A percentile compares a stretch with the other conserved stretches of the same genome.
Evolutionary conservation across 2,888 invertebrate genomes (phyloP).

Genomic region (Rhingia rostrata): DNA sequence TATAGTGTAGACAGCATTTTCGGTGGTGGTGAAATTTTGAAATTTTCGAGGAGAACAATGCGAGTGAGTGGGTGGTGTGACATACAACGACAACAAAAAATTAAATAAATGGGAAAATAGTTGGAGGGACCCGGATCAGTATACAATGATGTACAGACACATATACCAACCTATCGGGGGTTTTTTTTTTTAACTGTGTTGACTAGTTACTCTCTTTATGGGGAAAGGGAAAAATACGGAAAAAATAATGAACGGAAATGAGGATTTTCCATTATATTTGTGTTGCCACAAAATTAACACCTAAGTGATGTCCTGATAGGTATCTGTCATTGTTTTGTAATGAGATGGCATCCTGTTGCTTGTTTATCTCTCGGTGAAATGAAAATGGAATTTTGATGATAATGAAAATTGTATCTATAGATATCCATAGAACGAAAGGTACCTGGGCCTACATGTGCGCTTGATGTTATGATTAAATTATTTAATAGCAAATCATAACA

Average conservation of each 20-base stretch:
- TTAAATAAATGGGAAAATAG: constrained; percentile 2
- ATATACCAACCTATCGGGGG: background rate
- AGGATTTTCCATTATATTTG: constrained; percentile 51
- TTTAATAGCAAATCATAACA: too few relatives aligned
- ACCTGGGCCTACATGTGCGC: background rate
- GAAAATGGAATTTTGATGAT: constrained; percentile 25
- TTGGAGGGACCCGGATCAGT: constrained; percentile 39
- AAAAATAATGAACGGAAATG: constrained; percentile 41
- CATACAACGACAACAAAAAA: background rate
- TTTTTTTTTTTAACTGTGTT: constrained; percentile 7
- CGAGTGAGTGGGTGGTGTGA: constrained; percentile 23
- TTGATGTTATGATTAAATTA: background rate
- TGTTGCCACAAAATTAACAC: constrained; percentile 68
- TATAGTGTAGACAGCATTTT: constrained; percentile 59
- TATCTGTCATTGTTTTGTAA: constrained; percentile 67
- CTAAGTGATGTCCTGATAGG: constrained; percentile 66
- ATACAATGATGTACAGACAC: background rate
- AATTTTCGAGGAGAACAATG: constrained; percentile 21
- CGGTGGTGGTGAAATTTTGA: constrained; percentile 53
- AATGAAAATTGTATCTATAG: too few relatives aligned
- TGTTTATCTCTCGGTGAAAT: constrained; percentile 7
- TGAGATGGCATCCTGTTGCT: constrained; percentile 63
- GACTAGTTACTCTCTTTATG: constrained; percentile 28
- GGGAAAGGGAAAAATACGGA: background rate
- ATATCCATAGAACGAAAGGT: background rate